Base-by-base conservation (phyloP, 2,888 invertebrate genomes). In the Leptarthrus brevirostris region DNA sequence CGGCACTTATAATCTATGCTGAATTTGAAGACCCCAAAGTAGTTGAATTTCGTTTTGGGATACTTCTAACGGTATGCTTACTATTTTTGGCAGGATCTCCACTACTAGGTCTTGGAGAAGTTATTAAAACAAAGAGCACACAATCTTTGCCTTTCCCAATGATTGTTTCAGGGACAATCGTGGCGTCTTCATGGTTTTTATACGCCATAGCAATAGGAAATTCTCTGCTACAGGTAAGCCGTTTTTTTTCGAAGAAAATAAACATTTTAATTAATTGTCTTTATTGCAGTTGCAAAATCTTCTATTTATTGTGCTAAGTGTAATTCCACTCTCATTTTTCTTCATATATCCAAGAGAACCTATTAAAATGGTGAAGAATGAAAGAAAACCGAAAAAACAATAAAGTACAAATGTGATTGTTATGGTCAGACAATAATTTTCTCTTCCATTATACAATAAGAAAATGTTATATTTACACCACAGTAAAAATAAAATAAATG, bases 141-240 rank as follows among this genome's bases (percentile, higher is more conserved):
- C 94, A 92, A 76, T 90, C 91, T 40, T 87, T 98, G 84, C 96
- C 97, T 3, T 94, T 97, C 82, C 94, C 95, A 6, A 87, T 97
- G 74, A 95, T 96, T 80, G 85, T 94, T 36, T 91, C 93, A 78
- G 95, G 93, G 77, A 89, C 94, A 30, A 80, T 94, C 4, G 94
- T 96, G n/a, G 77, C 81, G 16, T 75, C 79, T 2, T 79, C 82
- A 12, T 85, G 85, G 85, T 77, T 81, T 52, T 26, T 81, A 1
- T 84, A 85, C 75, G 85, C 82, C 1, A 74, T 84, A 16, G 82
- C 84, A 2, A 81, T 85, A 14, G 79, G 80, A 58, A 84, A 84
- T 75, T 61, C 77, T 61, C 78, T 81, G 70, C 76, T 86, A 76
- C 79, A 80, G 75, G 82, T 85, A 80, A 81, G 81, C 79, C 30